Evolutionary conservation across 2,797 vertebrate genomes (phyloP), one percentile per base, ranked within the genome.

Genomic region (Apogon hyalosoma): DNA sequence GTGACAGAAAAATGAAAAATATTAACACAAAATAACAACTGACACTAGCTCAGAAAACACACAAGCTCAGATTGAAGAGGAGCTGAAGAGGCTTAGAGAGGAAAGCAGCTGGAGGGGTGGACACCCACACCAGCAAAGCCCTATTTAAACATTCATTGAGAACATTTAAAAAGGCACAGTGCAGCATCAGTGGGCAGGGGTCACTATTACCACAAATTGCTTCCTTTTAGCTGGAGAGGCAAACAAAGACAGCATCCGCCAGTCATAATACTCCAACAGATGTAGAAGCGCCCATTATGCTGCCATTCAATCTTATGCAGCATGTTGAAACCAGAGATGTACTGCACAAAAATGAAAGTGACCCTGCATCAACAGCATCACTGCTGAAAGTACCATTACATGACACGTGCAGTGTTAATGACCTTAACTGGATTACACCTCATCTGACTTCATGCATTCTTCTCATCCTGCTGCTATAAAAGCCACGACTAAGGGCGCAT

Each of bases 81-180:
- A 64, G 57, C 66, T 90, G 75, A 86, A 87, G 85, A 80, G 86
- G 84, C 71, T 82, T 73, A 42, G 63, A 85, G 80, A 85, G 78
- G 52, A 79, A 69, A 75, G 67, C 74, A 77, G 70, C 79, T 82
- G 72, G 47, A 79, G 63, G 70, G 84, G 66, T 63, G 65, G 72
- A 69, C 78, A 80, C 67, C 61, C 74, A 77, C 79, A 75, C 40
- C 68, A 73, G 65, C 78, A 64, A 63, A 79, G 49, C 57, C 63
- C 78, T 89, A 80, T 86, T 90, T 88, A 89, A 87, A 87, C 84
- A 90, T 90, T 88, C 73, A 91, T 82, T 69, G 59, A 71, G 77
- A 72, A 73, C 63, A 82, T 88, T 89, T 90, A 82, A 87, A 92
- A 86, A 85, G 67, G 73, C 74, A 66, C 54, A 66, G 67, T 79